Base-by-base conservation (phyloP, 2,888 invertebrate species). In the Trichogramma evanescens region DNA sequence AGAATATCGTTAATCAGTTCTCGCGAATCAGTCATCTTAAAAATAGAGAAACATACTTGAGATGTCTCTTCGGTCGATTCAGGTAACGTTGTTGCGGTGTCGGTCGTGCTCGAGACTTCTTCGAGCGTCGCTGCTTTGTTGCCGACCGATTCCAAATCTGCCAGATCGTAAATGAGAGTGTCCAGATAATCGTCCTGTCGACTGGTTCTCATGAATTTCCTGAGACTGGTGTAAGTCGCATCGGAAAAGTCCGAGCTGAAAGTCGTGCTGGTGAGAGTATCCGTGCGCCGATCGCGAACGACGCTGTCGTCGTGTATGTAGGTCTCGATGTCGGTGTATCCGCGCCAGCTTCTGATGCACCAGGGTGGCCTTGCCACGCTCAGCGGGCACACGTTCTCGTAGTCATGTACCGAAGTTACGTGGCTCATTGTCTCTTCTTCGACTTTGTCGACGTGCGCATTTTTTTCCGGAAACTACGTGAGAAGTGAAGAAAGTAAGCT, bases 281-380 rank as follows among this genome's bases (percentile, higher is more conserved):
- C 78, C 10, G 77, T 66, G 65, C 83, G 79, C 68, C 84, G 75
- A 44, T 85, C 85, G 65, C 83, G 78, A 5, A 83, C 82, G 1
- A 84, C 82, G 66, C 85, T 85, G 41, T 84, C 84, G 68, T 85
- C 85, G 62, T 85, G 85, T 26, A 82, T 77, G 77, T 83, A 84
- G 56, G 84, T 84, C 71, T 85, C 85, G 59, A 86, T 86, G 66
- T 86, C 85, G 43, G 81, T 83, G 69, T 86, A 86, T 4, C 84
- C 84, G 69, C 82, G 82, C 86, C 86, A 86, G 44, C 85, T 85
- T 49, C 86, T 79, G 54, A 86, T 76, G 0, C 85, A 86, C 84
- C 84, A 84, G 10, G 84, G 83, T 71, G 85, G 85, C 63, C 86
- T 77, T 3, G 85, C 84, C 58, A 86, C 83, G 67, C 85, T 85